These are phyloP conservation scores for Paedocypris sp. DNA, from an alignment of 2,113 vertebrate species.

Conservation along the genomic window DNA sequence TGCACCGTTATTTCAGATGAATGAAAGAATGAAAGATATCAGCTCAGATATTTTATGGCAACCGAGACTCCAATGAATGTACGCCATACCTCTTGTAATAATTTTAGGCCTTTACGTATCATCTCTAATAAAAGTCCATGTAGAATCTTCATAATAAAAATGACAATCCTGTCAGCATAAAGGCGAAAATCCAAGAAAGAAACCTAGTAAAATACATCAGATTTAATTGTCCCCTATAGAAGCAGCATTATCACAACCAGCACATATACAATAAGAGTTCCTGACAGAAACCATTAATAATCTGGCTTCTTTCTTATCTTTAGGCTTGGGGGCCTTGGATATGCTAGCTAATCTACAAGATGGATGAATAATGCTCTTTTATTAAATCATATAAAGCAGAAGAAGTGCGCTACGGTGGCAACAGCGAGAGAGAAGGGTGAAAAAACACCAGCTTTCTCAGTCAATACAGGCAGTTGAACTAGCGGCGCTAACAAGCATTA, in stretches of 20 bases:
- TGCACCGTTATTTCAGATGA: too few species aligned
- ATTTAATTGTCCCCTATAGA: too few species aligned
- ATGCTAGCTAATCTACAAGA: slow-evolving; percentile 9
- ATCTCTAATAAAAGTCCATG: too few species aligned
- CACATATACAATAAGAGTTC: neutral
- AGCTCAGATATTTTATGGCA: too few species aligned
- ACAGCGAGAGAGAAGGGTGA: slow-evolving; percentile 6
- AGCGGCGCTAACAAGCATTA: slow-evolving; percentile 24
- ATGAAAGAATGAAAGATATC: too few species aligned
- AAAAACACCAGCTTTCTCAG: slow-evolving; percentile 7
- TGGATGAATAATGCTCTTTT: slow-evolving; percentile 2
- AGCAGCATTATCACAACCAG: neutral
- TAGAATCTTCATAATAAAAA: too few species aligned
- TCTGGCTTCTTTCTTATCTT: neutral
- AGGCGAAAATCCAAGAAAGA: too few species aligned
- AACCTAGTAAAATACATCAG: too few species aligned
- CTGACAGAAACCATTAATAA: slow-evolving; percentile 1
- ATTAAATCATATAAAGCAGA: slow-evolving; percentile 18
- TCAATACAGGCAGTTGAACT: slow-evolving; percentile 22
- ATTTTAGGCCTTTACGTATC: too few species aligned
- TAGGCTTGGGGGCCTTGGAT: neutral
- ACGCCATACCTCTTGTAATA: too few species aligned
- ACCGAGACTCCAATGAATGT: too few species aligned
- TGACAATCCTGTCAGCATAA: too few species aligned
- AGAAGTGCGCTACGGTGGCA: neutral